Evolutionary conservation across 2,113 vertebrate genomes (phyloP), one percentile per base, ranked within the genome.

Genomic region (Taxidea taxus): DNA sequence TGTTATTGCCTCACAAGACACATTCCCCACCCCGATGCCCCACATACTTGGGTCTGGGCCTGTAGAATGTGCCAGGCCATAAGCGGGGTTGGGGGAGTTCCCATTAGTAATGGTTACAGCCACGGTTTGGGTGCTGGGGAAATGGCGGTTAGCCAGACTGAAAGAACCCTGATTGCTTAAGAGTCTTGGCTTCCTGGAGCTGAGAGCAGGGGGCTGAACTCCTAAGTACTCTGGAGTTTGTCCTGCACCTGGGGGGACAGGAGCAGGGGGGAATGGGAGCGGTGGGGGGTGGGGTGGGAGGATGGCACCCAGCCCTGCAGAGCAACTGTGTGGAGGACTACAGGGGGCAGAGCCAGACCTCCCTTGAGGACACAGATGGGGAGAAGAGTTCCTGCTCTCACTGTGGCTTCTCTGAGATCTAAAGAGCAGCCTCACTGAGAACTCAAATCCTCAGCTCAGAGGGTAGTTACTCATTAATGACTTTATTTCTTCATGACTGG

Each of bases 181-280:
- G 14, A 64, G 44, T 62, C 12, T 51, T 62, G 21, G 39, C 10
- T 6, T 5, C 4, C 31, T 10, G 0, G 11, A 70, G 44, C 87
- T 9, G 54, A 77, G 49, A 25, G 12, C 21, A 49, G 72, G 42
- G 80, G 37, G 31, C 34, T n/a, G 27, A 78, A 58, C 34, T 15
- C 20, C 0, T 21, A 9, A 14, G 42, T 21, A 37, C 47, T 49
- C 54, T 70, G n/a, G 60, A 51, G 51, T 60, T n/a, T 94, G 34
- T 31, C 23, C 3, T 75, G 12, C 1, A 9, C 23, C 14, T 29
- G 4, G 0, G 29, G 62, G n/a, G n/a, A n/a, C n/a, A n/a, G n/a
- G n/a, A n/a, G n/a, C n/a, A n/a, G n/a, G n/a, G n/a, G n/a, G n/a
- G n/a, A n/a, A n/a, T n/a, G n/a, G n/a, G n/a, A n/a, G n/a, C n/a